These are phyloP conservation scores for Pelobates fuscus DNA, from an alignment of 2,113 vertebrate species.

Conservation along the genomic window DNA sequence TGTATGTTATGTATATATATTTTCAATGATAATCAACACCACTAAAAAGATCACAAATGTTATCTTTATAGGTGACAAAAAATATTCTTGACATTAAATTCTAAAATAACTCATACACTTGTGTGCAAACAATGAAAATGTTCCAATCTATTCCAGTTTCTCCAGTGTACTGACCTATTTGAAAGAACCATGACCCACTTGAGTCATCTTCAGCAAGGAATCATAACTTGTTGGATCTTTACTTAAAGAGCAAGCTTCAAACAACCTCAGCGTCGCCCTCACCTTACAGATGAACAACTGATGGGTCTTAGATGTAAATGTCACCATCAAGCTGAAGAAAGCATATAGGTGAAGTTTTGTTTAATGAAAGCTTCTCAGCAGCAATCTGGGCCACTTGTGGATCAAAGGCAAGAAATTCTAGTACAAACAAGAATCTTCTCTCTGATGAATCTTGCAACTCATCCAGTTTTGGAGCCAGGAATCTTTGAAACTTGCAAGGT, in stretches of 20 bases:
- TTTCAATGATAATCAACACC: too few relatives aligned
- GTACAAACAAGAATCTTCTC: conserved; percentile 3
- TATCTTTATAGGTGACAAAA: too few relatives aligned
- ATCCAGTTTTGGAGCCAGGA: conserved; percentile 1
- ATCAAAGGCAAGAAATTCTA: conserved; percentile 3
- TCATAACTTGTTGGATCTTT: background rate
- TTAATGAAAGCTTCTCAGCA: conserved; percentile 23
- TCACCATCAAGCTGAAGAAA: conserved; percentile 1
- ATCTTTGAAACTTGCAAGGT: background rate
- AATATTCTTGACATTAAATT: too few relatives aligned
- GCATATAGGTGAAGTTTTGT: background rate
- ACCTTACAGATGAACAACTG: background rate
- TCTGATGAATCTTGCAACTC: conserved; percentile 18
- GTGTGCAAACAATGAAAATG: background rate
- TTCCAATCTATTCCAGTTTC: background rate
- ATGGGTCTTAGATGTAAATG: conserved; percentile 12
- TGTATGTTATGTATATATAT: too few relatives aligned
- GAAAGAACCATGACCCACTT: background rate
- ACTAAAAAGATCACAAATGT: too few relatives aligned
- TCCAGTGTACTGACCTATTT: background rate
- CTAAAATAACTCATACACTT: too few relatives aligned
- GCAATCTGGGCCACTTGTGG: conserved; percentile 29
- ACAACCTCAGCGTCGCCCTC: background rate
- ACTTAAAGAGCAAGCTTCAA: conserved; percentile 3
- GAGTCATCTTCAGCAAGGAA: background rate